phyloP scores from a whole-genome alignment of 2,888 invertebrate species.

The Rhopalosiphum nymphaeae region DNA sequence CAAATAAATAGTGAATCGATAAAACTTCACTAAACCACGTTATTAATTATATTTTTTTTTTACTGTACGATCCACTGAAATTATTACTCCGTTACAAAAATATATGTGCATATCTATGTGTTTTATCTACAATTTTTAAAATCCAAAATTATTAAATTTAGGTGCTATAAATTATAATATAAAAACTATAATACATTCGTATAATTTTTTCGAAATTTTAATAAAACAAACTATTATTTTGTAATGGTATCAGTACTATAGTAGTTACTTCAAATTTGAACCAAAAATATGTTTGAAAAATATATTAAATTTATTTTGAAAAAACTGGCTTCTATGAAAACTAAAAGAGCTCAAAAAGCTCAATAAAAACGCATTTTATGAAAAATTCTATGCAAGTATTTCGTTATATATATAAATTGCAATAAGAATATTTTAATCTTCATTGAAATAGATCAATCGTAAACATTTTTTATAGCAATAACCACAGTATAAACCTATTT shows the following conservation, averaged over 20 bases:
- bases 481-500: background rate
- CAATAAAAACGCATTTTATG: background rate
- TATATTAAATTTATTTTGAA: background rate
- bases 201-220: background rate
- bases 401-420: background rate
- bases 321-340: background rate
- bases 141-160: no score
- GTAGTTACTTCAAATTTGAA: background rate
- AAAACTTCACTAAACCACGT: no score
- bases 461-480: background rate
- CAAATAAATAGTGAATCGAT: no score
- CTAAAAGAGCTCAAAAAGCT: background rate
- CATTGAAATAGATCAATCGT: background rate
- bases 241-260: background rate
- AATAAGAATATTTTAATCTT: background rate
- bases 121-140: no score
- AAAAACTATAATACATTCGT: no score
- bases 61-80: no score
- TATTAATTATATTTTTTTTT: no score
- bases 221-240: background rate
- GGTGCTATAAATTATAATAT: no score
- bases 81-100: no score
- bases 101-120: no score
- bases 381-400: background rate
- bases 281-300: background rate